A percentile compares a stretch with the other conserved stretches of the same genome.
Conservation (phyloP, 2,797 vertebrate species). For the Taeniopygia guttata region DNA sequence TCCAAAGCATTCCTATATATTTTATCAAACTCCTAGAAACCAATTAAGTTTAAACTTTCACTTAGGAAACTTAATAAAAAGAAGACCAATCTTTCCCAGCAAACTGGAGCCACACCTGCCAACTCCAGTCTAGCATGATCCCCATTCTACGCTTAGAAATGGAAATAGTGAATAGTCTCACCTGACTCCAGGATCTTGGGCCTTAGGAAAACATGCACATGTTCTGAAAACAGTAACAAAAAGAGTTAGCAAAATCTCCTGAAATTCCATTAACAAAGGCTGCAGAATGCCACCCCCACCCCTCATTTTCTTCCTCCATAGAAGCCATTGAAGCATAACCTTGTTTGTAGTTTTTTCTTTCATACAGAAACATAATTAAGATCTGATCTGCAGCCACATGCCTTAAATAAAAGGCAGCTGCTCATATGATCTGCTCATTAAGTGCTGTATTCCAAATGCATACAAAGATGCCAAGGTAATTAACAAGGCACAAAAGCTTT, state of each 20-base stretch:
- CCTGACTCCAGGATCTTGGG: background rate
- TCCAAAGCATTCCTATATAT: background rate
- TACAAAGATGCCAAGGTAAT: constrained; percentile 37
- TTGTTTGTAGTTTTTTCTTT: constrained; percentile 32
- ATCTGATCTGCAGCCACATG: constrained; percentile 22
- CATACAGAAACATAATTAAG: constrained; percentile 47
- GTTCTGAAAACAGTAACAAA: background rate
- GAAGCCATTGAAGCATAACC: background rate
- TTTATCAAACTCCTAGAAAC: background rate
- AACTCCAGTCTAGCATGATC: background rate
- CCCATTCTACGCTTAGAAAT: background rate
- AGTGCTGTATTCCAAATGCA: constrained; percentile 23
- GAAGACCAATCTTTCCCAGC: background rate
- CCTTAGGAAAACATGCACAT: background rate
- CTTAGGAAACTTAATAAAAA: background rate
- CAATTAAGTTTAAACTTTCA: background rate
- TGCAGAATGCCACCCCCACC: background rate
- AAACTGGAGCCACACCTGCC: background rate
- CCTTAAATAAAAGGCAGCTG: constrained; percentile 61
- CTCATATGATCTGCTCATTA: constrained; percentile 56
- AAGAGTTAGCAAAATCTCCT: background rate
- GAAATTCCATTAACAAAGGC: background rate
- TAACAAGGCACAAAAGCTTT: constrained; percentile 39
- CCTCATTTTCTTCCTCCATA: background rate
- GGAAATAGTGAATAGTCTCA: background rate